Evolutionary conservation across 2,888 invertebrate genomes (phyloP).

Genomic region (Tineola bisselliella): DNA sequence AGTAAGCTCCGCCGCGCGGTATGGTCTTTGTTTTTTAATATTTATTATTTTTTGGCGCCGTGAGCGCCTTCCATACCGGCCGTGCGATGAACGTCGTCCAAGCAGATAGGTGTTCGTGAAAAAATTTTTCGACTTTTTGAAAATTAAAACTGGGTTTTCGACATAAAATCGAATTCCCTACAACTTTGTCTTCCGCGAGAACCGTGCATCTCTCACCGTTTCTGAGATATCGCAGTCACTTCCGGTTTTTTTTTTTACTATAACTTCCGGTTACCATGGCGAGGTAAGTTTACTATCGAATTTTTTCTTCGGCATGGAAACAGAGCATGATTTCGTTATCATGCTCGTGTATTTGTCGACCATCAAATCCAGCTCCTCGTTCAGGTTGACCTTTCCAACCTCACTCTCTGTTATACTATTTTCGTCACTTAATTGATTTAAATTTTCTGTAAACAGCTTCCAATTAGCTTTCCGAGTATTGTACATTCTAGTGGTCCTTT

Average conservation of each 20-base stretch:
- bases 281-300: neutral
- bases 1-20: too few species aligned
- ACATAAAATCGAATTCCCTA: too few species aligned
- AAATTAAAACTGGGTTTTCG: too few species aligned
- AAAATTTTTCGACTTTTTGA: too few species aligned
- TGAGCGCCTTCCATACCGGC: too few species aligned
- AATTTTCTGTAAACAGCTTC: neutral
- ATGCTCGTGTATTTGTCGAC: neutral
- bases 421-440: neutral
- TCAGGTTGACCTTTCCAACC: neutral
- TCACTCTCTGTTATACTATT: neutral
- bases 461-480: slow-evolving; percentile 20
- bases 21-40: too few species aligned
- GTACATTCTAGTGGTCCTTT: slow-evolving; percentile 17
- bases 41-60: too few species aligned
- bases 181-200: neutral
- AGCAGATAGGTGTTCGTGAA: too few species aligned
- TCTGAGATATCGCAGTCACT: too few species aligned
- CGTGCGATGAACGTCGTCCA: too few species aligned
- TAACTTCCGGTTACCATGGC: neutral
- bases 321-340: slow-evolving; percentile 14
- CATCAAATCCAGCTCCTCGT: neutral
- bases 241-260: too few species aligned
- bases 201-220: neutral
- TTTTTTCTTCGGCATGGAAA: slow-evolving; percentile 15